A percentile compares a stretch with the other conserved stretches of the same genome.
These are phyloP conservation scores for Anguilla megastoma DNA, from an alignment of 2,797 vertebrate genomes.

Conservation along the genomic window DNA sequence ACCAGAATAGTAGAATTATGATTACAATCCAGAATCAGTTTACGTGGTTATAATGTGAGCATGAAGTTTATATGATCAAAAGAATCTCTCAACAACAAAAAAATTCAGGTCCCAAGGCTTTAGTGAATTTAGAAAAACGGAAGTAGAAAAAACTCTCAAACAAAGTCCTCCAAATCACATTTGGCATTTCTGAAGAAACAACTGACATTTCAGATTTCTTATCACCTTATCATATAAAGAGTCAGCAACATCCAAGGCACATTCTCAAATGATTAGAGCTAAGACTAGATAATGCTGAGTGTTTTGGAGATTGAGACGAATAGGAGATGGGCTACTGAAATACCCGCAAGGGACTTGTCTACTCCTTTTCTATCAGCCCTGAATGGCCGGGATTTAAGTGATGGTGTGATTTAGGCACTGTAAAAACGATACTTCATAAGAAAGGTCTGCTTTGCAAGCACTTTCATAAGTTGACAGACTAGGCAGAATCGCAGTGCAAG, in stretches of 20 bases:
- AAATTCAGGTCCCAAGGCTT: background rate
- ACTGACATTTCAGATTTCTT: background rate
- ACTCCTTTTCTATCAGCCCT: background rate
- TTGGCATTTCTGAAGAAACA: background rate
- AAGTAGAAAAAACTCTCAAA: background rate
- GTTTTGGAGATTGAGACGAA: background rate
- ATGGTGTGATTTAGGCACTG: background rate
- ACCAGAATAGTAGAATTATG: background rate
- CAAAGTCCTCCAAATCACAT: background rate
- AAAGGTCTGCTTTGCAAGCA: background rate
- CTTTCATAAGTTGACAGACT: conserved; percentile 1
- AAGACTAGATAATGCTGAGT: background rate
- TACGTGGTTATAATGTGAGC: too few species aligned
- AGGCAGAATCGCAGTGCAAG: background rate
- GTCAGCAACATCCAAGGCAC: background rate
- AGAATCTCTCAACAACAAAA: background rate
- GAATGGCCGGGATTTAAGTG: background rate
- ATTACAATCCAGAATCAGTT: background rate
- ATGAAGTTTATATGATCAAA: background rate
- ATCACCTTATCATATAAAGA: background rate
- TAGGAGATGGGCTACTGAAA: background rate
- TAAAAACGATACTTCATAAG: background rate
- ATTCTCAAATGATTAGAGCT: background rate
- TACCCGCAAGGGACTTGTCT: background rate
- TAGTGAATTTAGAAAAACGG: background rate